Evolutionary conservation across 2,797 vertebrate species (phyloP).

Genomic region (Syncerus caffer): DNA sequence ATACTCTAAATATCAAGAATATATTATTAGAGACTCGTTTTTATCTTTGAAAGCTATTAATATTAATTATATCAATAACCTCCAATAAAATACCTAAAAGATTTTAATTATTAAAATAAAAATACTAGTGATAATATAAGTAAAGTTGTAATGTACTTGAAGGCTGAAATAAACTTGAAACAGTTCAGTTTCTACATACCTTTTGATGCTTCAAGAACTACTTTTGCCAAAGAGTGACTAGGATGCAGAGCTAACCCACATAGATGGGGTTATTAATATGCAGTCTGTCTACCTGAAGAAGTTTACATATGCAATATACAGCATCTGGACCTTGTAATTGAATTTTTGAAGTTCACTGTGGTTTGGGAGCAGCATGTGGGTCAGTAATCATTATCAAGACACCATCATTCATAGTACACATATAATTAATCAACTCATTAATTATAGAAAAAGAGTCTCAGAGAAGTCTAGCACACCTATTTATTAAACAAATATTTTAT

Average conservation of each 20-base stretch:
- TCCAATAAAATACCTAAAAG: not conserved
- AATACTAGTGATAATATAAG: not conserved
- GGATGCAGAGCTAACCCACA: slow-evolving; percentile 16
- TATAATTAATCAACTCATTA: slow-evolving; percentile 76
- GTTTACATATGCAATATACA: slow-evolving; percentile 53
- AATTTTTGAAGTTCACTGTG: slow-evolving; percentile 62
- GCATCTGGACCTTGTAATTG: slow-evolving; percentile 68
- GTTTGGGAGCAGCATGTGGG: slow-evolving; percentile 59
- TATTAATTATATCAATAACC: not conserved
- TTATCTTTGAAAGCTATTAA: not conserved
- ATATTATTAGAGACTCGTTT: not conserved
- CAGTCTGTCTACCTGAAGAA: slow-evolving; percentile 31
- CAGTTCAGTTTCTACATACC: not conserved
- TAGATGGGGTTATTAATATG: slow-evolving; percentile 59
- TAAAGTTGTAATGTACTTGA: not conserved
- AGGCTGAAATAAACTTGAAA: not conserved
- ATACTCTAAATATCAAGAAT: not conserved
- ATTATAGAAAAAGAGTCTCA: slow-evolving; percentile 63
- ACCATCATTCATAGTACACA: slow-evolving; percentile 35
- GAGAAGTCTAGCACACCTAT: slow-evolving; percentile 57
- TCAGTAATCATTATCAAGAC: slow-evolving; percentile 67
- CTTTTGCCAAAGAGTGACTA: slow-evolving; percentile 17
- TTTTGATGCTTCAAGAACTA: not conserved
- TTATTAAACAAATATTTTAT: slow-evolving; percentile 65
- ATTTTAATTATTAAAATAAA: not conserved